Percentiles rank a stretch among this genome's conserved stretches.
phyloP scores from a whole-genome alignment of 2,113 vertebrate genomes.

The Cromileptes altivelis region DNA sequence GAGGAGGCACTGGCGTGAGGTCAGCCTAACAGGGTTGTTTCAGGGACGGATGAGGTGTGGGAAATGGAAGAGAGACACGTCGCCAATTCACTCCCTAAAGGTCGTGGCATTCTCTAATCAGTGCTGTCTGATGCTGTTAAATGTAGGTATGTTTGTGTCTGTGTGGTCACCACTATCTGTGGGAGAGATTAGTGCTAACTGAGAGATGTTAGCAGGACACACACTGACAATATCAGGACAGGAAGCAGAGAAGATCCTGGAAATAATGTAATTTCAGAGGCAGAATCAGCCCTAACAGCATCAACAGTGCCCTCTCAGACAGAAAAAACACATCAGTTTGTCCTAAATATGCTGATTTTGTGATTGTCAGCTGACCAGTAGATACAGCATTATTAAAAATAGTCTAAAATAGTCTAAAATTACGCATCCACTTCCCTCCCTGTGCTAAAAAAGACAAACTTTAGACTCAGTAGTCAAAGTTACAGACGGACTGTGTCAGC shows the following conservation, averaged over 20 bases:
- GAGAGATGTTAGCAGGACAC: slow-evolving; percentile 15
- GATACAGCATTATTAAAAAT: slow-evolving; percentile 3
- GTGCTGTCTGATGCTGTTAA: slow-evolving; percentile 18
- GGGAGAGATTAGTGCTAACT: slow-evolving; percentile 1
- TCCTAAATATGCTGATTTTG: slow-evolving; percentile 37
- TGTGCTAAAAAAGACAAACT: slow-evolving; percentile 17
- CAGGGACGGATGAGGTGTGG: slow-evolving; percentile 70
- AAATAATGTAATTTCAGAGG: neutral
- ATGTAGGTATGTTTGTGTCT: slow-evolving; percentile 36
- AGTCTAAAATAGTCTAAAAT: slow-evolving; percentile 54
- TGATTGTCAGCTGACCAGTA: slow-evolving; percentile 42
- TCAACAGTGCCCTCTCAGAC: neutral
- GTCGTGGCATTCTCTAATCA: slow-evolving; percentile 55
- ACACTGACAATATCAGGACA: neutral
- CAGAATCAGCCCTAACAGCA: slow-evolving; percentile 23
- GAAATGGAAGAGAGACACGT: slow-evolving; percentile 57
- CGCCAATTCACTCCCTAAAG: slow-evolving; percentile 39
- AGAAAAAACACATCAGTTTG: neutral
- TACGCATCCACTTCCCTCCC: slow-evolving; percentile 16
- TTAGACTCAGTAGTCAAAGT: slow-evolving; percentile 13
- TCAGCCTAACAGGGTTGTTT: slow-evolving; percentile 43
- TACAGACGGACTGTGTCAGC: slow-evolving; percentile 31
- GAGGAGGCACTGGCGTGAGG: slow-evolving; percentile 53
- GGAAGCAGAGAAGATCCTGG: slow-evolving; percentile 16
- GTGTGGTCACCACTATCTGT: slow-evolving; percentile 48